Evolutionary conservation across 1,140 invertebrate genomes (phyloP).

Genomic region (Calycopis cecrops): DNA sequence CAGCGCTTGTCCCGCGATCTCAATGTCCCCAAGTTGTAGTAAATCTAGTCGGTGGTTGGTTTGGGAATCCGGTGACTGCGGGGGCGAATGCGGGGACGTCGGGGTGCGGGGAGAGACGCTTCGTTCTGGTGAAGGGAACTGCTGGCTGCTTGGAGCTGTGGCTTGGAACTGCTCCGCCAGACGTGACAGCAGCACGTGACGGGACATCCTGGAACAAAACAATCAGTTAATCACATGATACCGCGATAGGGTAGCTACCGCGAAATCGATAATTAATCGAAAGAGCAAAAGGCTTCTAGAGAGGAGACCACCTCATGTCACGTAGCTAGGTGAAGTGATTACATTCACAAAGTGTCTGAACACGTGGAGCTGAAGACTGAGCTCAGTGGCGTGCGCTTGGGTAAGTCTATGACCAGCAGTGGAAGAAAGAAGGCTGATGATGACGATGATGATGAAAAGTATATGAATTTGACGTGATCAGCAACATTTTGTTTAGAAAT

Average conservation of each 20-base stretch:
- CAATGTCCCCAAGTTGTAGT: constrained; percentile 56
- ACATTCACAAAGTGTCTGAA: no score
- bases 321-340: no score
- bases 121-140: constrained; percentile 58
- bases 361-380: no score
- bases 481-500: no score
- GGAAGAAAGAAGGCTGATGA: no score
- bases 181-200: constrained; percentile 60
- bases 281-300: no score
- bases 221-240: neutral
- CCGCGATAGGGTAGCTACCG: no score
- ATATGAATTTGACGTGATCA: no score
- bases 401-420: no score
- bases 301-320: no score
- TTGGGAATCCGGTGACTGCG: constrained; percentile 50
- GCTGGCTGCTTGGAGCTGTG: constrained; percentile 50
- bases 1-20: constrained; percentile 58
- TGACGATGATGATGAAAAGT: neutral
- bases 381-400: no score
- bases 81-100: constrained; percentile 44
- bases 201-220: constrained; percentile 47
- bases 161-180: constrained; percentile 64
- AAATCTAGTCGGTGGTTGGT: constrained; percentile 45
- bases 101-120: constrained; percentile 51
- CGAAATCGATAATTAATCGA: no score